Base-by-base conservation (phyloP, 2,113 vertebrate species). In the Anarrhichthys ocellatus region DNA sequence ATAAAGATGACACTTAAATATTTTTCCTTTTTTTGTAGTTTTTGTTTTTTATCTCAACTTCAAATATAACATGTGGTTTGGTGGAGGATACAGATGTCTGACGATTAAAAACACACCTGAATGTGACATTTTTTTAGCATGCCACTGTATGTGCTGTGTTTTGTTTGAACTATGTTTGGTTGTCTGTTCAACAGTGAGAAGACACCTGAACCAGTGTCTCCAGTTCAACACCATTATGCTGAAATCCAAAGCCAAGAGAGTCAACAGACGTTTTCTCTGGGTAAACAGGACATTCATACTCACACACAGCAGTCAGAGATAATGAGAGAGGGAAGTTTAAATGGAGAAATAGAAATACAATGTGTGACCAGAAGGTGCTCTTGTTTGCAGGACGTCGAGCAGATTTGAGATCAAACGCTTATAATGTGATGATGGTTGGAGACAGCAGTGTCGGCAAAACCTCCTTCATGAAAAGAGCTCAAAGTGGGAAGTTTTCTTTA, bases 361-460 rank as follows among this genome's bases (percentile, higher is more conserved):
- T 13, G 9, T 44, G 22, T 71, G 5, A 63, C 18, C 14, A 59
- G 13, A 67, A 27, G 14, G n/a, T 62, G 56, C n/a, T 81, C 73
- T 42, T 38, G 9, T 83, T 77, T 59, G 81, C 59, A 52, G 65
- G 64, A 76, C 84, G 20, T 81, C 9, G 15, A 50, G 29, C 58
- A 63, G 84, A 61, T 68, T 17, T 46, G 29, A 65, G 77, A 32
- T 93, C 94, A 40, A 95, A 95, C 7, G 7, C 94, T 66, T 97
- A 96, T 91, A 96, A 98, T 0, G 90, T 99, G 80, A 86, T 99
- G 81, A 96, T 99, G 40, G 69, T 99, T 2, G 98, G 98, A 84
- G 95, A 97, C 82, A 96, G 97, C 68, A 92, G 92, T 0, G 97
- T 99, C 85, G 98, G 98, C 65, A 99, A 99, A 87, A 97, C 97